A percentile compares a stretch with the other conserved stretches of the same genome.
phyloP scores from a whole-genome alignment of 2,888 invertebrate species.

The Drosophila atripex region DNA sequence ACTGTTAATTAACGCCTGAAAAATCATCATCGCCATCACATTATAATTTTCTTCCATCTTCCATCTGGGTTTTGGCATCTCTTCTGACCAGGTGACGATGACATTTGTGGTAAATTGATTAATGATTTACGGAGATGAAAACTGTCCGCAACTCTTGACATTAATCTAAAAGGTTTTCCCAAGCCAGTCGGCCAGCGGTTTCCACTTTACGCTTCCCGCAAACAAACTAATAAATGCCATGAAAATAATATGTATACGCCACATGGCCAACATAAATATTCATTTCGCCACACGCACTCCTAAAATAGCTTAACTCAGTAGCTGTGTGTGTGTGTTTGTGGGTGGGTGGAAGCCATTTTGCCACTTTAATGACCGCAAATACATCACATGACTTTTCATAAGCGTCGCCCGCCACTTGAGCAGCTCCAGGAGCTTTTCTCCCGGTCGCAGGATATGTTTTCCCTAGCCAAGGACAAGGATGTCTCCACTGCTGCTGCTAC shows the following conservation, averaged over 20 bases:
- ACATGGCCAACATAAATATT: constrained; percentile 70
- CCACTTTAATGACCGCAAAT: constrained; percentile 76
- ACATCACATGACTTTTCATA: constrained; percentile 74
- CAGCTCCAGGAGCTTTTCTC: constrained; percentile 34
- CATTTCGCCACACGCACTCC: constrained; percentile 56
- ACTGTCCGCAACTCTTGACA: constrained; percentile 39
- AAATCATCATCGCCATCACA: constrained; percentile 25
- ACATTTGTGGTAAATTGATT: constrained; percentile 56
- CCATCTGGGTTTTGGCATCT: constrained; percentile 6
- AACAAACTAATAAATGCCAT: constrained; percentile 59
- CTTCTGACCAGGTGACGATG: constrained; percentile 37
- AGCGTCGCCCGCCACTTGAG: constrained; percentile 68
- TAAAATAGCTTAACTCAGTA: constrained; percentile 32
- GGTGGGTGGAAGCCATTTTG: constrained; percentile 58
- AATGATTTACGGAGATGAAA: constrained; percentile 55
- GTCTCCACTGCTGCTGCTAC: constrained; percentile 35
- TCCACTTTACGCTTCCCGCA: constrained; percentile 7
- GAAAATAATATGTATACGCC: constrained; percentile 71
- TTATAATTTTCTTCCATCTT: constrained; percentile 4
- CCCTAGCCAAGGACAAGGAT: constrained; percentile 54
- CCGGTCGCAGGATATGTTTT: constrained; percentile 25
- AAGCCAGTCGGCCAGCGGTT: constrained; percentile 3
- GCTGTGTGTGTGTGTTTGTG: constrained; percentile 15
- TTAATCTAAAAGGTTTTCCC: constrained; percentile 37
- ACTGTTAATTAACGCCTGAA: constrained; percentile 60